phyloP scores from a whole-genome alignment of 1,140 invertebrate species.

The Drosophila erecta region DNA sequence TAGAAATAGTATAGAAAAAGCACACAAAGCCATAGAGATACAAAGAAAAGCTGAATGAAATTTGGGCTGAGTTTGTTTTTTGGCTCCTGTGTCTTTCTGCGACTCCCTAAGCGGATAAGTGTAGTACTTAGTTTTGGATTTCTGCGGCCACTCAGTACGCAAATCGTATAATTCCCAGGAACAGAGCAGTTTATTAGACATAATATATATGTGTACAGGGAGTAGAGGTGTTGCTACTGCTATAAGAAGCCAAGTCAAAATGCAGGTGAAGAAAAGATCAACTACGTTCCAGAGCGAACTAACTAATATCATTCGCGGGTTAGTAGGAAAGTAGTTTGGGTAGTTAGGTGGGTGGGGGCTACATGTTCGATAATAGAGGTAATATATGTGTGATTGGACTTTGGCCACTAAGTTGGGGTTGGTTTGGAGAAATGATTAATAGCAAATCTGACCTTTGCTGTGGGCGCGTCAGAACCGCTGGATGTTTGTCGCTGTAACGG shows the following conservation, averaged over 20 bases:
- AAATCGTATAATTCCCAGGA: neutral
- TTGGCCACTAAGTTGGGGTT: neutral
- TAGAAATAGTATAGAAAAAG: slow-evolving; percentile 3
- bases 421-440: slow-evolving; percentile 21
- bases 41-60: slow-evolving; percentile 21
- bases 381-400: slow-evolving; percentile 7
- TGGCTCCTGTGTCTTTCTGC: slow-evolving; percentile 4
- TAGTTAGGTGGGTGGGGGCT: neutral
- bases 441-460: slow-evolving; percentile 83
- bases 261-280: slow-evolving; percentile 19
- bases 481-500: slow-evolving; percentile 81
- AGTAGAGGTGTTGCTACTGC: slow-evolving; percentile 2
- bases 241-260: slow-evolving; percentile 25
- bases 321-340: slow-evolving; percentile 17
- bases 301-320: slow-evolving; percentile 18
- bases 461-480: slow-evolving; percentile 73
- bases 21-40: slow-evolving; percentile 1
- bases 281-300: slow-evolving; percentile 23
- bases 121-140: slow-evolving; percentile 18
- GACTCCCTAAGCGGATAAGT: slow-evolving; percentile 41
- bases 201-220: too few species aligned
- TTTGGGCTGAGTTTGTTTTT: slow-evolving; percentile 15
- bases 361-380: slow-evolving; percentile 2
- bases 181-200: too few species aligned
- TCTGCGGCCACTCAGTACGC: neutral